Evolutionary conservation across 1,140 invertebrate genomes (phyloP).

Genomic region (Panagrolaimus sp.): DNA sequence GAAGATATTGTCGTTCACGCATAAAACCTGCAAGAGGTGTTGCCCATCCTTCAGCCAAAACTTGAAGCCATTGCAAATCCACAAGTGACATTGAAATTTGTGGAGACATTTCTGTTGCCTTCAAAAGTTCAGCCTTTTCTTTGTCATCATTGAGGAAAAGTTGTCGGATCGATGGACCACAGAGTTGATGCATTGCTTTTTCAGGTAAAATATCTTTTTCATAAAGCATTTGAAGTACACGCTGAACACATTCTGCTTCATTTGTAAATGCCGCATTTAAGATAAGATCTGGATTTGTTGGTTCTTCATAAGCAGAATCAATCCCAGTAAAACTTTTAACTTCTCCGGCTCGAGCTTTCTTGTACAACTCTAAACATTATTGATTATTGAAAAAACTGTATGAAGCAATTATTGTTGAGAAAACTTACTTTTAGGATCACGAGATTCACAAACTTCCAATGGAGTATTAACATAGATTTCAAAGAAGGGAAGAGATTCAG

Average conservation of each 20-base stretch:
- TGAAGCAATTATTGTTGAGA: conserved; percentile 17
- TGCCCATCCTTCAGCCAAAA: conserved; percentile 95
- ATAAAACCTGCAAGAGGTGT: conserved; percentile 87
- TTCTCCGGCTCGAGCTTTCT: conserved; percentile 85
- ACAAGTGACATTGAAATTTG: conserved; percentile 63
- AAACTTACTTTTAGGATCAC: conserved; percentile 75
- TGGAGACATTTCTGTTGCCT: conserved; percentile 25
- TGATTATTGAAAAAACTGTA: neutral
- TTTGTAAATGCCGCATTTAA: conserved; percentile 75
- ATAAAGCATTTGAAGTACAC: conserved; percentile 46
- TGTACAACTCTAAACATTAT: conserved; percentile 77
- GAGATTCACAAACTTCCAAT: conserved; percentile 81
- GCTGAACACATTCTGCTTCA: conserved; percentile 74
- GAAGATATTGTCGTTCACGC: conserved; percentile 87
- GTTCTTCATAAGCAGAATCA: conserved; percentile 84
- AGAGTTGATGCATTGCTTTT: conserved; percentile 42
- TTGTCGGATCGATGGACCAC: conserved; percentile 38
- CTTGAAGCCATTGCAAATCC: conserved; percentile 90
- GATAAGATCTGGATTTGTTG: conserved; percentile 77
- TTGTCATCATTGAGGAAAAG: conserved; percentile 34
- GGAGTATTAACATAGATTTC: conserved; percentile 95
- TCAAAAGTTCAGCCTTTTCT: conserved; percentile 23
- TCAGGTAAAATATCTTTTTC: conserved; percentile 49
- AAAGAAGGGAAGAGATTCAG: conserved; percentile 71
- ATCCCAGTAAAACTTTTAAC: conserved; percentile 98